Percentiles rank a stretch among this genome's conserved stretches.
phyloP scores from a whole-genome alignment of 1,140 invertebrate species.

The Bombyx mandarina region DNA sequence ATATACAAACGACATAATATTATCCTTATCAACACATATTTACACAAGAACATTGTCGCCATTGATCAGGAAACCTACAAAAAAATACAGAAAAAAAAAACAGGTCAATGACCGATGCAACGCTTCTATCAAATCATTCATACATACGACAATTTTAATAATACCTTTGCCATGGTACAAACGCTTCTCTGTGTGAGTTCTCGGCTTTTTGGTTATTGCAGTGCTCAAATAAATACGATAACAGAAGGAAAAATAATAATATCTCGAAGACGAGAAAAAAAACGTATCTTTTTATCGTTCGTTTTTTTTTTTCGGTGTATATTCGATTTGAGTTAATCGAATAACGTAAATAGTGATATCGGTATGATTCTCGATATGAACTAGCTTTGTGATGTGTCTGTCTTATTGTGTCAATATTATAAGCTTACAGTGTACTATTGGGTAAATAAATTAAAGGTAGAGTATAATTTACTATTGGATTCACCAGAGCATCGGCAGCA shows the following conservation, averaged over 20 bases:
- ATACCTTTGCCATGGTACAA: no score
- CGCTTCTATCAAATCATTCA: conserved; percentile 60
- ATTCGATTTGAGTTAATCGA: conserved; percentile 33
- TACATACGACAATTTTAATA: conserved; percentile 15
- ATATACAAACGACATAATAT: no score
- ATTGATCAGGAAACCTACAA: no score
- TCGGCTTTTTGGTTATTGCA: conserved; percentile 26
- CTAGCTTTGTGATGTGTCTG: conserved; percentile 32
- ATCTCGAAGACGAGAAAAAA: conserved; percentile 35
- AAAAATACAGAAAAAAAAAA: conserved; percentile 2
- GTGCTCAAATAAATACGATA: conserved; percentile 49
- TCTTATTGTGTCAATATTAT: no score
- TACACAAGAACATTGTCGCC: no score
- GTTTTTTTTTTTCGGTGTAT: conserved; percentile 46
- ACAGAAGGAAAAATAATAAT: conserved; percentile 49
- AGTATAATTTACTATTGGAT: no score
- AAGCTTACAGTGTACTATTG: no score
- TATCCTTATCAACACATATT: no score
- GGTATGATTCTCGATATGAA: conserved; percentile 49
- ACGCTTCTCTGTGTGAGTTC: no score
- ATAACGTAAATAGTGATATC: conserved; percentile 9
- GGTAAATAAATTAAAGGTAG: no score
- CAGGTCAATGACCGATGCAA: conserved; percentile 37
- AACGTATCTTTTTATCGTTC: conserved; percentile 41
- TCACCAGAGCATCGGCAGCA: no score